These are phyloP conservation scores for Lasius fuliginosus DNA, from an alignment of 2,888 invertebrate genomes.

Conservation along the genomic window DNA sequence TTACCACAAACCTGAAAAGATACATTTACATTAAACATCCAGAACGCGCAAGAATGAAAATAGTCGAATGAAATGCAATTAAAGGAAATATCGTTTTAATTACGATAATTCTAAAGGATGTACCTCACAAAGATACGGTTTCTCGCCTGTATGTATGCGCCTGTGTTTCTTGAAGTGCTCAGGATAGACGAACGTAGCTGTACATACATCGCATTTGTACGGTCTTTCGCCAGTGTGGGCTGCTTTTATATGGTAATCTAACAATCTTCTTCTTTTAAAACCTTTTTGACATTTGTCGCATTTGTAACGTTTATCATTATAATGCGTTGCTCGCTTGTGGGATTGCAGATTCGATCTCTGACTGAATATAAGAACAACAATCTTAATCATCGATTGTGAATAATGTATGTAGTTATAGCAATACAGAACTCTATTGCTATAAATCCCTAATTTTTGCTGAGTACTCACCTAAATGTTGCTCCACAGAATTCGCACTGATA, in stretches of 20 bases:
- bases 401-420: not conserved
- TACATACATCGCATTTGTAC: slow-evolving; percentile 91
- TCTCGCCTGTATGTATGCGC: slow-evolving; percentile 92
- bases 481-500: slow-evolving; percentile 93
- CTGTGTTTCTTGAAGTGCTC: slow-evolving; percentile 94
- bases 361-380: slow-evolving; percentile 82
- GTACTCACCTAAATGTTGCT: slow-evolving; percentile 89
- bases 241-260: slow-evolving; percentile 94
- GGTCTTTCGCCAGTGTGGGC: slow-evolving; percentile 94
- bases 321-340: slow-evolving; percentile 93
- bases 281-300: slow-evolving; percentile 91
- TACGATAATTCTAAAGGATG: not conserved
- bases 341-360: slow-evolving; percentile 94
- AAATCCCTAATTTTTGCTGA: not conserved
- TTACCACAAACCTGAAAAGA: slow-evolving; percentile 91
- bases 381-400: not conserved
- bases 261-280: slow-evolving; percentile 90
- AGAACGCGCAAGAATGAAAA: not conserved
- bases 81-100: not conserved
- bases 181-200: slow-evolving; percentile 93
- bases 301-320: slow-evolving; percentile 91
- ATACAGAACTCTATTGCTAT: not conserved
- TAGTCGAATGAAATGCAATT: not conserved
- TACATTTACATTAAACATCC: not conserved
- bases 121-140: slow-evolving; percentile 92